Evolutionary conservation across 1,140 invertebrate genomes (phyloP).

Genomic region (Scaptomyza hsui): DNA sequence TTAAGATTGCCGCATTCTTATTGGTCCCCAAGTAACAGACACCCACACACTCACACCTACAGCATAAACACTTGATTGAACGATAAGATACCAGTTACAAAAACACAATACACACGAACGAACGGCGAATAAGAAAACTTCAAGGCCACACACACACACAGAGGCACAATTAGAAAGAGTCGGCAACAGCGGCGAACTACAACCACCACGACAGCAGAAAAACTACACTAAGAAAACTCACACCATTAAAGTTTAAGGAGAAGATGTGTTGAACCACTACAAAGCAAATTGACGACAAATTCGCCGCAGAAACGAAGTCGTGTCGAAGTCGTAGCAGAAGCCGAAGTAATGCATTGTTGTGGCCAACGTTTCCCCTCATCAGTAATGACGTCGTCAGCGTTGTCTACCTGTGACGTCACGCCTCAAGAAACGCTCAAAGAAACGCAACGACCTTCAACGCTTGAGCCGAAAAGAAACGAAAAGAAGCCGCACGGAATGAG

Average conservation of each 20-base stretch:
- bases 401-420: slow-evolving; percentile 52
- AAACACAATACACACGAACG: slow-evolving; percentile 22
- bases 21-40: slow-evolving; percentile 48
- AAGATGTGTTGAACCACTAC: slow-evolving; percentile 49
- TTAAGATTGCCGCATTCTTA: slow-evolving; percentile 50
- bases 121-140: slow-evolving; percentile 71
- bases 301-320: slow-evolving; percentile 59
- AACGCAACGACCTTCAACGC: slow-evolving; percentile 69
- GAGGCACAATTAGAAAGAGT: slow-evolving; percentile 32
- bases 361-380: slow-evolving; percentile 51
- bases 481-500: slow-evolving; percentile 25
- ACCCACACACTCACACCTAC: slow-evolving; percentile 38
- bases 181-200: slow-evolving; percentile 35
- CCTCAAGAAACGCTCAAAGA: slow-evolving; percentile 71
- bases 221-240: slow-evolving; percentile 65
- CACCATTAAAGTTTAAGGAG: slow-evolving; percentile 53
- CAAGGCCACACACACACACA: slow-evolving; percentile 21
- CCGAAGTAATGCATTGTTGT: slow-evolving; percentile 44
- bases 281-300: slow-evolving; percentile 57
- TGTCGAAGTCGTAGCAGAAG: slow-evolving; percentile 25
- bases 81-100: slow-evolving; percentile 53
- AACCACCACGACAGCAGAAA: slow-evolving; percentile 27
- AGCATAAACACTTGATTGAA: slow-evolving; percentile 53
- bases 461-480: slow-evolving; percentile 20
- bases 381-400: slow-evolving; percentile 39